Evolutionary conservation across 2,888 invertebrate species (phyloP).

Genomic region (Rutpela maculata): DNA sequence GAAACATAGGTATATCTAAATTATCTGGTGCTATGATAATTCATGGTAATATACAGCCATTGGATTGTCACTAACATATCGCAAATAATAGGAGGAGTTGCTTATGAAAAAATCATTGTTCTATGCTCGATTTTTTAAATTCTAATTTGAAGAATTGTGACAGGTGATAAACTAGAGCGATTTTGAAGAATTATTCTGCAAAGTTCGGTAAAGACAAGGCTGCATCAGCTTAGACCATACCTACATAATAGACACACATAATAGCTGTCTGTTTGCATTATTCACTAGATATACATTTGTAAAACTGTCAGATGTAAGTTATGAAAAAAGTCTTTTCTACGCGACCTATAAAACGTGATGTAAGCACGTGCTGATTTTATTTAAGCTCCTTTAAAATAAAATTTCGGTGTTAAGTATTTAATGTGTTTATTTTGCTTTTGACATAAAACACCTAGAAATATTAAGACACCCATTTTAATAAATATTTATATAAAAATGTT

Average conservation of each 20-base stretch:
- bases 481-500: conserved; percentile 42
- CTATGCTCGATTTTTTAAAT: too few relatives aligned
- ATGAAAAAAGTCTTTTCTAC: not conserved
- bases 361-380: conserved; percentile 13
- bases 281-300: not conserved
- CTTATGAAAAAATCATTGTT: too few relatives aligned
- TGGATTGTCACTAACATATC: not conserved
- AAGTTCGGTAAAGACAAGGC: too few relatives aligned
- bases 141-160: too few relatives aligned
- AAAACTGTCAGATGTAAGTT: not conserved
- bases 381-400: not conserved
- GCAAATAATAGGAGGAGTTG: not conserved
- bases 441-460: not conserved
- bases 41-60: not conserved
- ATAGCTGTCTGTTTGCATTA: not conserved
- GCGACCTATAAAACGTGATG: conserved; percentile 23
- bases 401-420: not conserved
- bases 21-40: not conserved
- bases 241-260: not conserved
- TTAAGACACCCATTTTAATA: not conserved
- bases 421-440: not conserved
- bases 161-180: too few relatives aligned
- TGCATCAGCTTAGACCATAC: not conserved
- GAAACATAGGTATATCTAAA: not conserved
- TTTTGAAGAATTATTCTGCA: too few relatives aligned